Evolutionary conservation across 2,888 invertebrate genomes (phyloP).

Genomic region (Prosopocoilus inquinatus): DNA sequence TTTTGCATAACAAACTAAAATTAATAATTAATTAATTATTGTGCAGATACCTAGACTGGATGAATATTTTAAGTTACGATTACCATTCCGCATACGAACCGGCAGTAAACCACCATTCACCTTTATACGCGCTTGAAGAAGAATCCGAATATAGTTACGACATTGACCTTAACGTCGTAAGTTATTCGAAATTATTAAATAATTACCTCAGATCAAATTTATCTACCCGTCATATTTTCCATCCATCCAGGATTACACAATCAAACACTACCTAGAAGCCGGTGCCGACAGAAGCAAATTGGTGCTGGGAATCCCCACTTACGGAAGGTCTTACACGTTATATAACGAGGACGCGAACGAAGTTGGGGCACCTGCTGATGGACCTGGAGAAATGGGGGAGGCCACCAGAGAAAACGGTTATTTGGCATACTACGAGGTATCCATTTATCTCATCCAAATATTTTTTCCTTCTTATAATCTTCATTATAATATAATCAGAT

Average conservation of each 20-base stretch:
- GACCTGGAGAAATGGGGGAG: slow-evolving; percentile 87
- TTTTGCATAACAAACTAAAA: neutral
- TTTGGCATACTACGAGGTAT: slow-evolving; percentile 87
- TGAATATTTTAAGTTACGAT: slow-evolving; percentile 88
- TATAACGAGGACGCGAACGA: slow-evolving; percentile 82
- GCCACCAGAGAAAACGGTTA: slow-evolving; percentile 92
- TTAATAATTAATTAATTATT: neutral
- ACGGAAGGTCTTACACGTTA: slow-evolving; percentile 86
- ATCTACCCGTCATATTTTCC: slow-evolving; percentile 20
- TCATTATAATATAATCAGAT: slow-evolving; percentile 59
- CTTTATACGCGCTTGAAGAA: slow-evolving; percentile 78
- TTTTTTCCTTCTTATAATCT: too few species aligned
- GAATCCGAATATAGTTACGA: slow-evolving; percentile 86
- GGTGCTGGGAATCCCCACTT: slow-evolving; percentile 84
- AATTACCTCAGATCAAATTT: neutral
- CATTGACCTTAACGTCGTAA: slow-evolving; percentile 83
- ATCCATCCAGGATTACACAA: slow-evolving; percentile 86
- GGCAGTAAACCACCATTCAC: slow-evolving; percentile 87
- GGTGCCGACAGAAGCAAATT: slow-evolving; percentile 80
- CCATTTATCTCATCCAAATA: slow-evolving; percentile 7
- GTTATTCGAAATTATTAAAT: slow-evolving; percentile 46
- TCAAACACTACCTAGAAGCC: slow-evolving; percentile 75
- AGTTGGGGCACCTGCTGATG: slow-evolving; percentile 85
- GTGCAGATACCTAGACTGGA: slow-evolving; percentile 80
- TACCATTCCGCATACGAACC: slow-evolving; percentile 92